Percentiles rank a stretch among this genome's conserved stretches.
These are phyloP conservation scores for Forbesichthys agassizii DNA, from an alignment of 2,113 vertebrate species.

Conservation along the genomic window DNA sequence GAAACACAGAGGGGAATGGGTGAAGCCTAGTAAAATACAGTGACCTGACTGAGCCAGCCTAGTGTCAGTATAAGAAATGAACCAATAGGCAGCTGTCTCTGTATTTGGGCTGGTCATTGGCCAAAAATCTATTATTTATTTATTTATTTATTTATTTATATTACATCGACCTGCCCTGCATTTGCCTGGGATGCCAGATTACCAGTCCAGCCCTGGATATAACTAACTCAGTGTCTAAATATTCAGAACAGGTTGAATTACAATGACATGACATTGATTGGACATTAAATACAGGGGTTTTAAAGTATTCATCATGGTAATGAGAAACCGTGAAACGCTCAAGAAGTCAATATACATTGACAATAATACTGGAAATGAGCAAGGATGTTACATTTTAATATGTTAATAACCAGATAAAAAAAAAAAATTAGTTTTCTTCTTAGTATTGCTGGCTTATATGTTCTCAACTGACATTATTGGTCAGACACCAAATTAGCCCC, in stretches of 20 bases:
- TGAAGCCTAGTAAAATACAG: too few species aligned
- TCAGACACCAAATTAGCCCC: constrained; percentile 59
- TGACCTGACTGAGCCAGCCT: too few species aligned
- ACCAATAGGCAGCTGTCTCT: too few species aligned
- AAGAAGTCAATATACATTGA: constrained; percentile 55
- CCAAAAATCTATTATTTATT: too few species aligned
- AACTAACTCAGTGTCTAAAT: too few species aligned
- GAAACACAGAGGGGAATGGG: too few species aligned
- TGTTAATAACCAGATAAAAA: constrained; percentile 21
- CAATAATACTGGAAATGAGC: constrained; percentile 48
- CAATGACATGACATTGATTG: constrained; percentile 9
- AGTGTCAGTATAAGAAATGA: too few species aligned
- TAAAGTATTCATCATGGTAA: constrained; percentile 38
- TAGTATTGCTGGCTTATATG: constrained; percentile 17
- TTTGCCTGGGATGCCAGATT: too few species aligned
- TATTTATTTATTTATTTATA: too few species aligned
- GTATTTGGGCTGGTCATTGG: too few species aligned
- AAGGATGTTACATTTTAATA: constrained; percentile 35
- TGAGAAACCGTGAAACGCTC: constrained; percentile 36
- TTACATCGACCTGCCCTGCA: too few species aligned
- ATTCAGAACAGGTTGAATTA: background rate
- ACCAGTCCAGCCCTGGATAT: background rate
- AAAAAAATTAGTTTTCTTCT: constrained; percentile 38
- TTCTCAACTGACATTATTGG: constrained; percentile 14
- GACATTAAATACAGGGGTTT: constrained; percentile 22